Percentiles rank a stretch among this genome's conserved stretches.
phyloP scores from a whole-genome alignment of 2,888 invertebrate genomes.

The Nymphalis urticae region DNA sequence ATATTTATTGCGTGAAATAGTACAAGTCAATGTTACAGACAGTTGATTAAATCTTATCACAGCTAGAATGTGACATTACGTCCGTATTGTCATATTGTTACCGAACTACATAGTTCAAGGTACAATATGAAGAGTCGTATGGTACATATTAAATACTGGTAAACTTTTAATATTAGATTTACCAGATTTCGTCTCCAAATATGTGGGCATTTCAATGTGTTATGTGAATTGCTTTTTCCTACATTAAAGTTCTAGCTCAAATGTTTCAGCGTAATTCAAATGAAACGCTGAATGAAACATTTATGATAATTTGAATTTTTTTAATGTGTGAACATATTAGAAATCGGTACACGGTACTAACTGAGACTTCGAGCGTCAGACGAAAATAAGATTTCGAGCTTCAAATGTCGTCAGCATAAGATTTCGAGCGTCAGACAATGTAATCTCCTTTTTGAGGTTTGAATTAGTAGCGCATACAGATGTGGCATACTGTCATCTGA shows the following conservation, averaged over 20 bases:
- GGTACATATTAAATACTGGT: not conserved
- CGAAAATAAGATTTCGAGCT: no score
- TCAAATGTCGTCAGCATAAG: no score
- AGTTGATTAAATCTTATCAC: not conserved
- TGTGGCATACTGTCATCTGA: no score
- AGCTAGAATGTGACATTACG: not conserved
- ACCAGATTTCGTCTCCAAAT: not conserved
- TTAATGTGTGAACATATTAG: no score
- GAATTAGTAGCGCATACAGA: no score
- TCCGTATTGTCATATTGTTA: not conserved
- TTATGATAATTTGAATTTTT: no score
- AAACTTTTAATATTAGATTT: slow-evolving; percentile 21
- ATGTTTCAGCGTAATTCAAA: not conserved
- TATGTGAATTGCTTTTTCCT: not conserved
- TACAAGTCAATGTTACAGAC: not conserved
- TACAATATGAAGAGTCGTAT: not conserved
- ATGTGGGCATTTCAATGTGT: not conserved
- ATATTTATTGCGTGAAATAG: no score
- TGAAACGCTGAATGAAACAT: not conserved
- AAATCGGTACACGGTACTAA: no score
- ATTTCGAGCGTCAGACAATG: no score
- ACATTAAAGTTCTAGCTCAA: no score
- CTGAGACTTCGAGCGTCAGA: no score
- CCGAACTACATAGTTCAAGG: not conserved
- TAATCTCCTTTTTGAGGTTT: no score